Base-by-base conservation (phyloP, 2,888 invertebrate species). In the Archaeoteleia sp. region DNA sequence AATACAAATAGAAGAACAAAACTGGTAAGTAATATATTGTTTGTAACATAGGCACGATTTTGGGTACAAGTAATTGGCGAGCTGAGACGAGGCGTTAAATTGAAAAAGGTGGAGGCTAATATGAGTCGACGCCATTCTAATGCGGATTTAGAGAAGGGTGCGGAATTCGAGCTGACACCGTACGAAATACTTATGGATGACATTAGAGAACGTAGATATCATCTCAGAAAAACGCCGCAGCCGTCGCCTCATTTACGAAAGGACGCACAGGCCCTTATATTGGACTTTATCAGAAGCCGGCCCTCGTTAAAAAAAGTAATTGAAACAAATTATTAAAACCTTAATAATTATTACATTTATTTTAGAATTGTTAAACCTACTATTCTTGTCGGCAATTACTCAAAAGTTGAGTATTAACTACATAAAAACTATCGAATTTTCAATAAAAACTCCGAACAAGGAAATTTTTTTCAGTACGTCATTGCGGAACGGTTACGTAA, bases 121-220 rank as follows among this genome's bases (percentile, higher is more conserved):
- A 53, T 82, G 53, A 74, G 74, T 8, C 72, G 73, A 12, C 78
- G 77, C 6, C 54, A 62, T 17, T 74, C 76, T 12, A 63, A 53
- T 10, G 65, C 70, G 2, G 71, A 68, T 14, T 69, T 83, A 90
- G 89, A 83, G 90, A 92, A 67, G 88, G 92, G 78, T 90, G 92
- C 94, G 66, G 96, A 97, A 86, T 97, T 93, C 86, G 96, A 96
- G 86, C 87, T 97, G 76, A 98, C 97, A 37, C 97, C 97, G 8
- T 97, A 97, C 82, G 97, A 98, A 87, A 96, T 96, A 81, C 89
- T 98, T 55, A 95, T 98, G 94, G 95, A 97, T 84, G 97, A 98
- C 83, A 97, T 98, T 80, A 89, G 96, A 76, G 92, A 94, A 66
- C 91, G 94, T 83, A 90, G 96, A 82, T 97, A 95, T 87, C 95